Evolutionary conservation across 1,140 invertebrate species (phyloP).

Genomic region (Scylla paramamosain): DNA sequence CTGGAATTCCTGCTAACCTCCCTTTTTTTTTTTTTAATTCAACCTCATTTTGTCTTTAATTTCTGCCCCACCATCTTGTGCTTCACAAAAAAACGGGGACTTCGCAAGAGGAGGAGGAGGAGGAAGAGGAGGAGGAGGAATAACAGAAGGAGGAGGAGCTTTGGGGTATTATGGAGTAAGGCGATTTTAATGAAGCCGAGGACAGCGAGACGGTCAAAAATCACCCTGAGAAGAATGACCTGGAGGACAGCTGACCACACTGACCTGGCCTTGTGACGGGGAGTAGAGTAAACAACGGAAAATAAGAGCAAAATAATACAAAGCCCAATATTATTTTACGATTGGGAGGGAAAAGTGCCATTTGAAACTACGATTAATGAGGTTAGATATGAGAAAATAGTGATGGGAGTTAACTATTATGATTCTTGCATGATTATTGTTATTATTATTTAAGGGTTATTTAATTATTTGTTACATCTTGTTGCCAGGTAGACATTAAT

Average conservation of each 20-base stretch:
- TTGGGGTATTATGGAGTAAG: constrained; percentile 34
- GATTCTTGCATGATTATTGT: too few relatives aligned
- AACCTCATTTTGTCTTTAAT: background rate
- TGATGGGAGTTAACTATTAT: too few relatives aligned
- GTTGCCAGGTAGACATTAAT: too few relatives aligned
- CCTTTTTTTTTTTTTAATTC: background rate
- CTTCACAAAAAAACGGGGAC: too few relatives aligned
- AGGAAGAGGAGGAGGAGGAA: background rate
- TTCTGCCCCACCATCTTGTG: background rate
- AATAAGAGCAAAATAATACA: too few relatives aligned
- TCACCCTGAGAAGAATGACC: background rate
- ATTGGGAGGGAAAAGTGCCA: too few relatives aligned
- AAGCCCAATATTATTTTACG: too few relatives aligned
- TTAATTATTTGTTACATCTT: too few relatives aligned
- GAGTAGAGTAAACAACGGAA: too few relatives aligned
- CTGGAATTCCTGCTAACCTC: background rate
- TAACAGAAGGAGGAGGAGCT: background rate
- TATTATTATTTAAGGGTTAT: too few relatives aligned
- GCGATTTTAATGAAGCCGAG: constrained; percentile 48
- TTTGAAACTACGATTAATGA: too few relatives aligned
- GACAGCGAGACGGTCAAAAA: background rate
- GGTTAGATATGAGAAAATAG: too few relatives aligned
- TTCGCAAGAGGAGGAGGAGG: background rate
- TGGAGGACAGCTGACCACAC: background rate
- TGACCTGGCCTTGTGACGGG: background rate